Base-by-base conservation (phyloP, 1,140 invertebrate genomes). In the Lamellibrachia luymesi region DNA sequence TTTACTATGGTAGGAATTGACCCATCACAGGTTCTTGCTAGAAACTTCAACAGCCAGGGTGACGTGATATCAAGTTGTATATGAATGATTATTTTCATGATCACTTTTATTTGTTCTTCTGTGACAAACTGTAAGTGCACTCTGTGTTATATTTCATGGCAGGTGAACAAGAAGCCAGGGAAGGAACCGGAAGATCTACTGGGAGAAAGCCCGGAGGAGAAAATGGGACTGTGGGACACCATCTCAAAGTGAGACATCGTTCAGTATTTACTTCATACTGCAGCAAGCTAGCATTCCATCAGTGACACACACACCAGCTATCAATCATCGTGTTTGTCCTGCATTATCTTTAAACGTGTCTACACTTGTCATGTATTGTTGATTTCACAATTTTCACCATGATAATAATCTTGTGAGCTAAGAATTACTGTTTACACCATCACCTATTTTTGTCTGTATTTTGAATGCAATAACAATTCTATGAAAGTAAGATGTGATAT, bases 171-270 rank as follows among this genome's bases (percentile, higher is more conserved):
- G 95, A 98, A 98, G 94, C 97, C 98, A 2, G 98, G 98, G 92
- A 99, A 98, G 96, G 97, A 97, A 94, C 97, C 97, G 92, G 97
- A 98, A 93, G 98, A 99, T 96, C 97, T 99, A 8, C 96, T 99
- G 0, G 97, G 97, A 2, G 98, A 98, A 94, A 97, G 97, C 50
- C 97, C 98, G 25, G 94, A 94, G 22, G 97, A 97, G 51, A 94
- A 94, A 22, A 97, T 97, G 51, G 98, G 98, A 50, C 97, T 99
- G 91, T 99, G 98, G 98, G 98, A 98, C 95, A 99, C 98, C 91
- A 98, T 99, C 94, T 98, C 98, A 6, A 99, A 98, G 98, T 98
- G 96, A 93, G 94, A 93, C 64, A 22, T 80, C 13, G 17, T 80
- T 80, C 17, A 2, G 25, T 10, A 10, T 22, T 8, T 80, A 2